Evolutionary conservation across 1,140 invertebrate species (phyloP).

Genomic region (Procambarus virginalis): DNA sequence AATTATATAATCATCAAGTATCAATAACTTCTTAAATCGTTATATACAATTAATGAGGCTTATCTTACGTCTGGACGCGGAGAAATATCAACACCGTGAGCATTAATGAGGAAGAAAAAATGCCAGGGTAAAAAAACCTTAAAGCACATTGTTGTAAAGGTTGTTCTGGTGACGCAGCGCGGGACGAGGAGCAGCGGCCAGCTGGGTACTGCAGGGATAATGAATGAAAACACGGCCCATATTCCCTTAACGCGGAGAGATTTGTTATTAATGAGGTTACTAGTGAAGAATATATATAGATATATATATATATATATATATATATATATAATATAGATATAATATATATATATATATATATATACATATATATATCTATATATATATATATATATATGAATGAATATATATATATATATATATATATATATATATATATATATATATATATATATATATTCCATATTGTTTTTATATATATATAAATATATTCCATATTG

Average conservation of each 20-base stretch:
- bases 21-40: no score
- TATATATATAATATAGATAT: slow-evolving; percentile 1
- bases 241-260: background rate
- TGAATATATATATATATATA: background rate
- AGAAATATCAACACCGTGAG: background rate
- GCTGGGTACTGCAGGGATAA: background rate
- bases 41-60: no score
- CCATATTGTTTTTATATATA: slow-evolving; percentile 26
- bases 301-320: no score
- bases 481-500: slow-evolving; percentile 24
- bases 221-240: background rate
- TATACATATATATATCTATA: slow-evolving; percentile 18
- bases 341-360: slow-evolving; percentile 27
- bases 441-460: slow-evolving; percentile 10
- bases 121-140: background rate
- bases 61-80: background rate
- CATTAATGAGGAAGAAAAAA: background rate
- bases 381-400: slow-evolving; percentile 14
- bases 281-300: background rate
- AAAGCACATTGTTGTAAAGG: background rate
- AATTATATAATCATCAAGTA: no score
- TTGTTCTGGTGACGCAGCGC: background rate
- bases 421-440: no score
- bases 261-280: background rate
- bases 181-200: background rate